phyloP scores from a whole-genome alignment of 2,113 vertebrate species.

The Glareola pratincola region DNA sequence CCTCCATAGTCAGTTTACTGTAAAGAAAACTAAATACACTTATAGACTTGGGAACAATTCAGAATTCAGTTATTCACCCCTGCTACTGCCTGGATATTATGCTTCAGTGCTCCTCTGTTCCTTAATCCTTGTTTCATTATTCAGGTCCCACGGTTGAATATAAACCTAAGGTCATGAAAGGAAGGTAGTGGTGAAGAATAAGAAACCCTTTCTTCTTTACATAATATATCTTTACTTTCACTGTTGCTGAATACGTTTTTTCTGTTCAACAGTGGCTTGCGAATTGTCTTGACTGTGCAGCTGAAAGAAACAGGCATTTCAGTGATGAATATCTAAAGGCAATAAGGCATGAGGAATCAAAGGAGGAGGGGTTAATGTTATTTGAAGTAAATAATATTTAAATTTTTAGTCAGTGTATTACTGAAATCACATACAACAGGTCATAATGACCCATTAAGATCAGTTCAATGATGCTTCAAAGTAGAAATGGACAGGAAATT shows the following conservation, averaged over 20 bases:
- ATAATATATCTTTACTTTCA: background rate
- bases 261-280: slow-evolving; percentile 63
- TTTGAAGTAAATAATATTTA: background rate
- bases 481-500: background rate
- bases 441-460: background rate
- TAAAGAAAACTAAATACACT: background rate
- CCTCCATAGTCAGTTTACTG: background rate
- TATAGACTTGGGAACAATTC: background rate
- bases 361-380: slow-evolving; percentile 61
- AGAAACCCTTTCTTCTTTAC: background rate
- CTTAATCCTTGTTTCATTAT: background rate
- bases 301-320: slow-evolving; percentile 75
- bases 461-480: background rate
- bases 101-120: background rate
- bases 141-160: background rate
- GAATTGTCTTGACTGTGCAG: slow-evolving; percentile 76
- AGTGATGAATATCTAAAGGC: slow-evolving; percentile 70
- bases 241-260: background rate
- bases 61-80: background rate
- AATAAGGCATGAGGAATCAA: slow-evolving; percentile 77
- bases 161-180: background rate
- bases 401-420: background rate
- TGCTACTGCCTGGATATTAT: background rate
- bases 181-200: background rate
- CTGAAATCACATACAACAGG: background rate